These are phyloP conservation scores for Taeniopygia guttata DNA, from an alignment of 2,797 vertebrate genomes.

Conservation along the genomic window DNA sequence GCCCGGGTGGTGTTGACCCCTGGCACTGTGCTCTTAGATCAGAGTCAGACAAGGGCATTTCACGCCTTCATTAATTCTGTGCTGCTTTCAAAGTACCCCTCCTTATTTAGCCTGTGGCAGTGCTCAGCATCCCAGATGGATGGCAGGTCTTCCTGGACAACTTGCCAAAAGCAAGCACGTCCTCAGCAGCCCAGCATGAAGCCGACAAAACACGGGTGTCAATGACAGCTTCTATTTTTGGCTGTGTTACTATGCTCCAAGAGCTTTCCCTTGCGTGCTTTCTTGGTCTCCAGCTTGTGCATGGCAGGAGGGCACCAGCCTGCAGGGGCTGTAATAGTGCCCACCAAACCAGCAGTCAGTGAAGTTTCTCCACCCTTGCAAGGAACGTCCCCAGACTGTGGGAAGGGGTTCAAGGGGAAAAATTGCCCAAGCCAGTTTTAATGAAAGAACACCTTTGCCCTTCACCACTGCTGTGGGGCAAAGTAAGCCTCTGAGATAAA, in stretches of 20 bases:
- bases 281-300: neutral
- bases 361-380: neutral
- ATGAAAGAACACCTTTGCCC: neutral
- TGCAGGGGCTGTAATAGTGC: neutral
- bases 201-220: neutral
- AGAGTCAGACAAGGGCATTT: neutral
- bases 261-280: neutral
- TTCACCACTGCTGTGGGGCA: neutral
- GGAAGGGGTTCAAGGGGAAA: neutral
- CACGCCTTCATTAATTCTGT: neutral
- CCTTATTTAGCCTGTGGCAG: neutral
- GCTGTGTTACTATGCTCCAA: neutral
- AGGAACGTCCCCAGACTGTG: neutral
- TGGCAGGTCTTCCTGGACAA: neutral
- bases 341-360: accelerated
- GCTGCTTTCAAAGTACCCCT: neutral
- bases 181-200: neutral
- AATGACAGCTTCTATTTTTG: conserved; percentile 6
- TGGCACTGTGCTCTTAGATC: neutral
- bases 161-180: neutral
- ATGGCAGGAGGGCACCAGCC: neutral
- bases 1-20: accelerated
- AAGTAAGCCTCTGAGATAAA: conserved; percentile 18
- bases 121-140: neutral
- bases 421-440: neutral